These are phyloP conservation scores for Mastomys coucha DNA, from an alignment of 2,113 vertebrate species.

Conservation along the genomic window DNA sequence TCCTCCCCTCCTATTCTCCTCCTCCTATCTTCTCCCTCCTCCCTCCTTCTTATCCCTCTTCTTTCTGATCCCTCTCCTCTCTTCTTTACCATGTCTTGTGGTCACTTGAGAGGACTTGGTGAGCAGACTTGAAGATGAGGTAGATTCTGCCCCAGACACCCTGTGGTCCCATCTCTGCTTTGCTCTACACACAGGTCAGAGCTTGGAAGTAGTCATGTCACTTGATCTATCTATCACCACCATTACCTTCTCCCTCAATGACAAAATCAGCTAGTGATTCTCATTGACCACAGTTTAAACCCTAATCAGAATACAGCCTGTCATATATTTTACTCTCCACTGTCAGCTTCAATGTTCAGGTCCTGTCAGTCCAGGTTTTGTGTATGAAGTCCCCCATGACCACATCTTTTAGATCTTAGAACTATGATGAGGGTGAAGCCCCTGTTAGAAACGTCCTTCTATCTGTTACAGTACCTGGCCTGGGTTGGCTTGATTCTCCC, in stretches of 20 bases:
- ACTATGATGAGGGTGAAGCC: not conserved
- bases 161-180: not conserved
- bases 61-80: not conserved
- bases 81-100: not conserved
- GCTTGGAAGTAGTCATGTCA: not conserved
- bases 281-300: not conserved
- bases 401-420: not conserved
- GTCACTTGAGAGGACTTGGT: not conserved
- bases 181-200: not conserved
- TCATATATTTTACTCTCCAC: not conserved
- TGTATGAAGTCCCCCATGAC: not conserved
- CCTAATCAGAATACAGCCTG: fast-evolving
- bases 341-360: not conserved
- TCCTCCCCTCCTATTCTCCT: no score
- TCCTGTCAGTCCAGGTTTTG: not conserved
- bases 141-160: not conserved
- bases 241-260: no score
- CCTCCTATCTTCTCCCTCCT: not conserved
- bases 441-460: not conserved
- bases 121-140: not conserved
- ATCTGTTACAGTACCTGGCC: not conserved
- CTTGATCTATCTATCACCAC: not conserved
- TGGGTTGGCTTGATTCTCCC: no score
- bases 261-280: not conserved
- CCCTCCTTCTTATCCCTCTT: no score